Evolutionary conservation across 2,797 vertebrate species (phyloP), one percentile per base, ranked within the genome.

Genomic region (Decapterus maruadsi): DNA sequence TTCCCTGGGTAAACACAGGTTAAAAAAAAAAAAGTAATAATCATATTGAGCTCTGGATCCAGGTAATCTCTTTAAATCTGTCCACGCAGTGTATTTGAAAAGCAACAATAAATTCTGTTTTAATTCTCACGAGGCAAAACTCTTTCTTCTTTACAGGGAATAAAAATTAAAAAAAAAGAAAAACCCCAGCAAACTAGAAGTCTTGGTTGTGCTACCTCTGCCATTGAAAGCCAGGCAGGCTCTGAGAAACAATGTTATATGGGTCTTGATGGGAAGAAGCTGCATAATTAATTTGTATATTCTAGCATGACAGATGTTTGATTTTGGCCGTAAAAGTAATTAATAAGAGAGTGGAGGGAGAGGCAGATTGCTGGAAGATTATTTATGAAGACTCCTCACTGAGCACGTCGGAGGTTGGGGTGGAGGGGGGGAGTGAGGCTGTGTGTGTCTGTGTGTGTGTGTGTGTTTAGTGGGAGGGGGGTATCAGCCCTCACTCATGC

Each of bases 251-350:
- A 68, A 53, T 89, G 87, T 84, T 91, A 86, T 90, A 92, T 90
- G 82, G 82, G 84, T 90, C 79, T 86, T 94, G 93, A 95, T 90
- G 88, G 88, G 88, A 90, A 94, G 91, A 95, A 95, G 93, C 93
- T 93, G 94, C 93, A 95, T 94, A 95, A 96, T 96, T 96, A 95
- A 95, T 96, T 94, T 95, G 94, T 95, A 94, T 95, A 93, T 95
- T 94, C 92, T 92, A 90, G 85, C 87, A 92, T 94, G 94, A 95
- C 95, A 96, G 95, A 95, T 95, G 95, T 96, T 95, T 94, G 94
- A 95, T 95, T 96, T 95, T 95, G 94, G 93, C 92, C 31, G 78
- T 96, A 94, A 95, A 95, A 95, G 90, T 94, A 95, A 95, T 96
- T 95, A 95, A 95, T 93, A 92, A 91, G 88, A 91, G 93, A 92